Conservation (phyloP, 2,888 invertebrate genomes). For the Troides aeacus region DNA sequence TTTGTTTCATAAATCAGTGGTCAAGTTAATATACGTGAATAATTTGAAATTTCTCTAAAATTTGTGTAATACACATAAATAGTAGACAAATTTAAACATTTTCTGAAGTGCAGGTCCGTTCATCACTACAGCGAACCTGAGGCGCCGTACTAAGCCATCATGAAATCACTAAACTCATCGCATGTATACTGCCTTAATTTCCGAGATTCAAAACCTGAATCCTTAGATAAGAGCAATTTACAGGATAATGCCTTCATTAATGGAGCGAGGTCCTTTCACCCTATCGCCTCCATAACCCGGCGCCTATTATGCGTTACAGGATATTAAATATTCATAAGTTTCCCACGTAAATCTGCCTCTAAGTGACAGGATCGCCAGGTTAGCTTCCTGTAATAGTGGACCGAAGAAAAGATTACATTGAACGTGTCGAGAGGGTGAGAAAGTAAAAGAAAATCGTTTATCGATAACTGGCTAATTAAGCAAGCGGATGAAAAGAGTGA, state of each 20-base stretch:
- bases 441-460: too few relatives aligned
- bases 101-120: too few relatives aligned
- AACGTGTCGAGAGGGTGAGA: neutral
- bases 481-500: too few relatives aligned
- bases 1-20: too few relatives aligned
- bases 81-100: too few relatives aligned
- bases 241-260: constrained; percentile 24
- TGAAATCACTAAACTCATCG: neutral
- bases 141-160: too few relatives aligned
- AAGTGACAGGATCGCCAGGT: constrained; percentile 32
- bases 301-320: constrained; percentile 17
- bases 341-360: constrained; percentile 32
- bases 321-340: constrained; percentile 34
- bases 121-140: too few relatives aligned
- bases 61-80: too few relatives aligned
- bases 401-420: constrained; percentile 25
- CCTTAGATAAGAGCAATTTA: constrained; percentile 4
- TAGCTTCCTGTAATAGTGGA: constrained; percentile 27
- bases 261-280: constrained; percentile 11
- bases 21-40: too few relatives aligned
- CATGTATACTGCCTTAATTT: constrained; percentile 4
- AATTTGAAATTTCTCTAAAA: too few relatives aligned
- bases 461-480: too few relatives aligned
- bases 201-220: constrained; percentile 4
- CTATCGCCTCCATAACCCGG: constrained; percentile 9